These are phyloP conservation scores for Crocallis elinguaria DNA, from an alignment of 2,888 invertebrate genomes.

Conservation along the genomic window DNA sequence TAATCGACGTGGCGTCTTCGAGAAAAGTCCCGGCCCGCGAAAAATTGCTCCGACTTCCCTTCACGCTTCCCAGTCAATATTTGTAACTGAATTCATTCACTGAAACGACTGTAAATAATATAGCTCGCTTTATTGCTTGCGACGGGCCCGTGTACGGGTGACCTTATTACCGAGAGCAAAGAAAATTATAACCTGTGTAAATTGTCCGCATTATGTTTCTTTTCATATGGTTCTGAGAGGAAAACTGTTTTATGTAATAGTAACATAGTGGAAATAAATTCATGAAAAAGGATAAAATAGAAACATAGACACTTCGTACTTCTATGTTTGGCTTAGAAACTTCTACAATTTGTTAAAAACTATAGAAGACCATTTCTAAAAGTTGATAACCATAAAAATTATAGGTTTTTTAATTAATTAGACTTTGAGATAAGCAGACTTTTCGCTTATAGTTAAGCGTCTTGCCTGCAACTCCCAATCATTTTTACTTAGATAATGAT, in stretches of 20 bases:
- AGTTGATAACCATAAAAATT: too few relatives aligned
- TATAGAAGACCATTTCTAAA: too few relatives aligned
- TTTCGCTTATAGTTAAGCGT: too few relatives aligned
- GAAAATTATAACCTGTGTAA: constrained; percentile 19
- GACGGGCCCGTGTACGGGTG: constrained; percentile 5
- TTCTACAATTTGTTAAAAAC: too few relatives aligned
- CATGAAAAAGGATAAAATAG: too few relatives aligned
- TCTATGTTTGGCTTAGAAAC: too few relatives aligned
- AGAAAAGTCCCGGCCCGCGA: constrained; percentile 25
- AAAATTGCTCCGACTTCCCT: constrained; percentile 36
- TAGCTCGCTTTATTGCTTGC: constrained; percentile 30
- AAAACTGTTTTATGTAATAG: background rate
- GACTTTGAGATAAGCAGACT: too few relatives aligned
- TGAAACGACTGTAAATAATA: constrained; percentile 38
- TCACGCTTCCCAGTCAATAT: constrained; percentile 41
- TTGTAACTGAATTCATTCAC: constrained; percentile 42
- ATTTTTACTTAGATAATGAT: too few relatives aligned
- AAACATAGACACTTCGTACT: too few relatives aligned
- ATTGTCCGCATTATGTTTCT: constrained; percentile 3
- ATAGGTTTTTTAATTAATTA: too few relatives aligned
- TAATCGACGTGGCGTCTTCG: background rate
- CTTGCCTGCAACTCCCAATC: too few relatives aligned
- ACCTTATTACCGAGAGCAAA: constrained; percentile 20
- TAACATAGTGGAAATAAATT: background rate
- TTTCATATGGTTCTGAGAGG: background rate